Percentiles rank a stretch among this genome's conserved stretches.
Evolutionary conservation across 2,888 invertebrate genomes (phyloP).

Genomic region (Nemoura dubitans): DNA sequence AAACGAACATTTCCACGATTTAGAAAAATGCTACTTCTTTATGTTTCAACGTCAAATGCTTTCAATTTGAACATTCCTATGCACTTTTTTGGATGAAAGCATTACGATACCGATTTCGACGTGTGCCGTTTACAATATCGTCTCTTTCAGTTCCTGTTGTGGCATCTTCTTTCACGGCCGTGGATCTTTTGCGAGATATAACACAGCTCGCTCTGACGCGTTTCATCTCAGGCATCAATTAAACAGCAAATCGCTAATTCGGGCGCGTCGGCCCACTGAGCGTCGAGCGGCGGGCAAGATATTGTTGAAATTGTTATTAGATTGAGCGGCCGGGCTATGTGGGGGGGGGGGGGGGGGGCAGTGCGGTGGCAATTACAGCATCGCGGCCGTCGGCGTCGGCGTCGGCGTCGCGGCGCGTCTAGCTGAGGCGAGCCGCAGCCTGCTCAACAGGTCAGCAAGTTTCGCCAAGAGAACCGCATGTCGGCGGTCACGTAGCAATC

Average conservation of each 20-base stretch:
- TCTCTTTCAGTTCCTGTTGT: no score
- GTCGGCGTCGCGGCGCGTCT: neutral
- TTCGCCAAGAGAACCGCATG: conserved; percentile 36
- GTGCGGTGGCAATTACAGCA: conserved; percentile 28
- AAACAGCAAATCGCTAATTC: neutral
- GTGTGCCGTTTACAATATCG: no score
- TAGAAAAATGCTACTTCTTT: no score
- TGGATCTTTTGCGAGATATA: no score
- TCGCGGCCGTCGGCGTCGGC: conserved; percentile 15
- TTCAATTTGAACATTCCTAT: no score
- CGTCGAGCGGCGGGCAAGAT: neutral
- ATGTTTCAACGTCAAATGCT: no score
- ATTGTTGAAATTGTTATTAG: conserved; percentile 3
- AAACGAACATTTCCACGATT: no score
- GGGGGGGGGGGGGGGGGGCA: neutral
- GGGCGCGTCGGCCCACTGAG: neutral
- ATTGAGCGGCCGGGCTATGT: neutral
- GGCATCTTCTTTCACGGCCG: no score
- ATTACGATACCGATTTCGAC: no score
- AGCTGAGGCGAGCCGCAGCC: conserved; percentile 44
- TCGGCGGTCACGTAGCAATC: conserved; percentile 3
- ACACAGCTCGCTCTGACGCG: neutral
- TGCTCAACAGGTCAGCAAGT: conserved; percentile 45
- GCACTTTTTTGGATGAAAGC: no score
- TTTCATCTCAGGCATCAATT: neutral